These are phyloP conservation scores for Hirtodrosophila trivittata DNA, from an alignment of 2,888 invertebrate species.

Conservation along the genomic window DNA sequence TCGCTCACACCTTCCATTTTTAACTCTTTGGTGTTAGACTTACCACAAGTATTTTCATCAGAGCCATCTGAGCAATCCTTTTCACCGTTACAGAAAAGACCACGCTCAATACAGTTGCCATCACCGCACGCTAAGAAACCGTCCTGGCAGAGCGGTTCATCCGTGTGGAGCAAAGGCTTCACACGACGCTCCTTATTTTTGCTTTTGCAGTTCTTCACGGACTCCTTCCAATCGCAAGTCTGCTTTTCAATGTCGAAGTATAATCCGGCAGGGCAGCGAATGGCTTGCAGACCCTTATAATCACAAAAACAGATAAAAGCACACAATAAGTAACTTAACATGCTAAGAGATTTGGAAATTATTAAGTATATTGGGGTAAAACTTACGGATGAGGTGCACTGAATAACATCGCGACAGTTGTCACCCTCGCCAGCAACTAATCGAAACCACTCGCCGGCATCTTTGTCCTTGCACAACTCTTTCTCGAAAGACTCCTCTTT, in stretches of 20 bases:
- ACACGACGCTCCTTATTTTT: constrained; percentile 95
- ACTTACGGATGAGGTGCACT: constrained; percentile 95
- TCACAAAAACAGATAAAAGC: not conserved
- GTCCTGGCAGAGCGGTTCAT: constrained; percentile 94
- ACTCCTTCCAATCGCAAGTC: constrained; percentile 96
- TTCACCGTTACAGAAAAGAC: constrained; percentile 96
- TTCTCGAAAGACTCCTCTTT: constrained; percentile 94
- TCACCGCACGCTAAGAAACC: constrained; percentile 95
- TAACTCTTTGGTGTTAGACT: constrained; percentile 83
- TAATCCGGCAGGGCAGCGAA: constrained; percentile 95
- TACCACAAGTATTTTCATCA: constrained; percentile 95
- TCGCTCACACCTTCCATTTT: no score
- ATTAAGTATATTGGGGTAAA: not conserved
- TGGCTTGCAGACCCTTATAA: constrained; percentile 93
- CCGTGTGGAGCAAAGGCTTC: constrained; percentile 93
- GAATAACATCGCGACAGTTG: constrained; percentile 97
- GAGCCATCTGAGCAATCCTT: constrained; percentile 95
- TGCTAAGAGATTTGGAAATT: no score
- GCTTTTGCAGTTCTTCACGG: constrained; percentile 95
- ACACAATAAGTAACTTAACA: no score
- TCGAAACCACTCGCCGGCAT: constrained; percentile 97
- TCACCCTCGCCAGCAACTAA: constrained; percentile 94
- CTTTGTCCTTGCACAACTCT: constrained; percentile 96
- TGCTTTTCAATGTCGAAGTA: constrained; percentile 97
- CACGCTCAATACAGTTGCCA: constrained; percentile 92